phyloP scores from a whole-genome alignment of 2,888 invertebrate genomes.

The Drosophila anceps region DNA sequence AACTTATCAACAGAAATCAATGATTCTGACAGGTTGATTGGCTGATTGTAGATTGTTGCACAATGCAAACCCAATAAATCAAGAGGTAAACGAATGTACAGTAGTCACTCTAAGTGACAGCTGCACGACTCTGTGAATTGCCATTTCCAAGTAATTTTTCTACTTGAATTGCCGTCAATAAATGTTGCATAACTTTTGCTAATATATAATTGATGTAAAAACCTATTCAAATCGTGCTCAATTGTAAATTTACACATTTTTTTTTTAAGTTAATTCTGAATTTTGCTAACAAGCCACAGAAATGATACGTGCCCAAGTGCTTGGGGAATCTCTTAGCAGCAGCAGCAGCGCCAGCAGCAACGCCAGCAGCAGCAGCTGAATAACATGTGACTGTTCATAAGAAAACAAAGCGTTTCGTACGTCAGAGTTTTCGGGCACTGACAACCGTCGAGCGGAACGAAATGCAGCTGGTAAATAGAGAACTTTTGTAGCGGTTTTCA shows the following conservation, averaged over 20 bases:
- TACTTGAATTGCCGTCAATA: not conserved
- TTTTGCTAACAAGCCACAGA: not conserved
- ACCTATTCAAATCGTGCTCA: constrained; percentile 32
- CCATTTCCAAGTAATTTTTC: not conserved
- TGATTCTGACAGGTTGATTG: not conserved
- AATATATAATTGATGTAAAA: not conserved
- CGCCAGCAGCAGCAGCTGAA: constrained; percentile 30
- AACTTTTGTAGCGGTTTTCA: constrained; percentile 17
- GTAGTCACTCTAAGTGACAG: not conserved
- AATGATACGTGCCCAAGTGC: constrained; percentile 28
- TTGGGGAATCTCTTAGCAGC: constrained; percentile 12
- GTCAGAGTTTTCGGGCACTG: constrained; percentile 19
- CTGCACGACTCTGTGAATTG: not conserved
- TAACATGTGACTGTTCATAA: constrained; percentile 39
- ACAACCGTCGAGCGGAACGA: constrained; percentile 22
- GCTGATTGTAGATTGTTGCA: not conserved
- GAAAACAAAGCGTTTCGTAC: constrained; percentile 2
- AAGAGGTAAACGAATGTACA: not conserved
- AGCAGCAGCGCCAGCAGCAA: constrained; percentile 25
- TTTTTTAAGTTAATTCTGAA: constrained; percentile 7
- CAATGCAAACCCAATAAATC: not conserved
- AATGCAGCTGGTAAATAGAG: constrained; percentile 7
- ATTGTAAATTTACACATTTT: constrained; percentile 18
- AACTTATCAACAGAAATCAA: not conserved
- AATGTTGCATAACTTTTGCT: constrained; percentile 1